Evolutionary conservation across 2,888 invertebrate genomes (phyloP), one percentile per base, ranked within the genome.

Genomic region (Encarsia formosa): DNA sequence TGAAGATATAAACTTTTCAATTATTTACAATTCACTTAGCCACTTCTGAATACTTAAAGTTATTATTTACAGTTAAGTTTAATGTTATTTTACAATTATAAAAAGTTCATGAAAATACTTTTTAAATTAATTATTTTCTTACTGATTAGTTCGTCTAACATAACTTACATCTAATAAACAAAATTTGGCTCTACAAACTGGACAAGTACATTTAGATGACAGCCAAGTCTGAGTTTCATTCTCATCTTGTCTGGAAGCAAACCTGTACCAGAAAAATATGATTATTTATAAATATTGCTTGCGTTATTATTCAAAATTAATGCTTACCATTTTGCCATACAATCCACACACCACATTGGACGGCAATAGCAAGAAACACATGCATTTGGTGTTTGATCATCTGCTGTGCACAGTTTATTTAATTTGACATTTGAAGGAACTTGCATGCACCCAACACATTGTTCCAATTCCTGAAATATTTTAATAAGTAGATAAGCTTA

Each of bases 391-490:
- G 70, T 67, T 29, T 67, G 67, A 15, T 77, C 77, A 43, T 77
- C 77, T 5, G 42, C 32, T 9, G 18, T 47, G 6, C 91, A 94
- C 48, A 80, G 81, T 63, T 85, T 87, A 60, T 80, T 80, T 48
- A 91, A 78, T 74, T 91, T 94, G 43, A 88, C 86, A 71, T 91
- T 86, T 0, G 94, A 86, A 19, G 74, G 75, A 15, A 79, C 80
- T 65, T 87, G 84, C 87, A 93, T 89, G 67, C 95, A 95, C 1
- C 94, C 94, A 58, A 93, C 89, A 68, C 95, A 95, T 53, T 81
- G 78, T 57, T 93, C 92, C 32, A 84, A 68, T 58, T 87, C 86
- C 86, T 91, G 70, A 49, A 69, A 50, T 44, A 24, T 11, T 42
- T 43, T 23, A 29, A 42, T 39, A 20, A 39, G 29, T 3, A n/a